Evolutionary conservation across 1,140 invertebrate genomes (phyloP), one percentile per base, ranked within the genome.

Genomic region (Apis dorsata): DNA sequence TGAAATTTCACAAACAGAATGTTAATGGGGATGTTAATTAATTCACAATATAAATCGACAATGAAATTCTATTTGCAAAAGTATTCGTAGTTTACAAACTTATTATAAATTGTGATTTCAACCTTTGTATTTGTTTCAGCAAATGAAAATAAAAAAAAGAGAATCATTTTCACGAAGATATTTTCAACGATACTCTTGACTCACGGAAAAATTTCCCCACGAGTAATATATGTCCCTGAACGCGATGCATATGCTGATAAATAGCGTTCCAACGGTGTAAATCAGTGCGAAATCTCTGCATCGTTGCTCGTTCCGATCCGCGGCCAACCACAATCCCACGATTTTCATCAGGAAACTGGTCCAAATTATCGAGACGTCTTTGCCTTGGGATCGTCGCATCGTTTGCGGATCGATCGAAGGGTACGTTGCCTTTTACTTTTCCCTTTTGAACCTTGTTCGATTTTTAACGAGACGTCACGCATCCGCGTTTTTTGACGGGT

Each of bases 321-420:
- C 19, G 3, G 86, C 57, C 7, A 68, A 10, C 88, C 88, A 90
- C 1, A 86, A 19, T 8, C 89, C 89, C 7, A 82, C 60, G 15
- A 72, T 17, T n/a, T 75, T 85, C 86, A 90, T 83, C 9, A 85
- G 65, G 63, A 90, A 84, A 15, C 57, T 34, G 5, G 70, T 34
- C 1, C 85, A 1, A 21, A 55, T 71, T 21, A 86, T 86, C 28
- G 88, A 89, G 2, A 82, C 2, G 51, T 79, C 84, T 17, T 60
- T 55, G 10, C 24, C 17, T n/a, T 0, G 7, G 10, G 10, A 8
- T 2, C 8, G 15, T 2, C 5, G 12, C 73, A 53, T 66, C 11
- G 7, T 9, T 24, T 28, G 28, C 5, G 13, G 19, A 49, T 76
- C 34, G 9, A 21, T 4, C 24, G 2, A 8, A 11, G 21, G 1